Base-by-base conservation (phyloP, 2,888 invertebrate genomes). In the Eutolmus rufibarbis region DNA sequence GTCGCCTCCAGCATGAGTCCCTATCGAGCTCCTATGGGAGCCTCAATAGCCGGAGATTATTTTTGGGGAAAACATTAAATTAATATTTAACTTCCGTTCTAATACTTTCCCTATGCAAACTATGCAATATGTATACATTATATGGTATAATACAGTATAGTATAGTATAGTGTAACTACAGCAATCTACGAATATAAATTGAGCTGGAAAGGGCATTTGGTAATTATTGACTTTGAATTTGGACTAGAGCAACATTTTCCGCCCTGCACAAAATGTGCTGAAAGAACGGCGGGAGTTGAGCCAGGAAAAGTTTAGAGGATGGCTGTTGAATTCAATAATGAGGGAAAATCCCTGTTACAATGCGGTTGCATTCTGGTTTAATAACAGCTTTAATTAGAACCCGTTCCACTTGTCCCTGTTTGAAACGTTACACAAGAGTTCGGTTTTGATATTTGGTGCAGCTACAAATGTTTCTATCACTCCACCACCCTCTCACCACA, bases 51-150 rank as follows among this genome's bases (percentile, higher is more conserved):
- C 40, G 46, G 78, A 43, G 37, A 78, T 78, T 78, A 78, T 40
- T 78, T 78, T 78, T 43, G 46, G 78, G 23, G 19, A 78, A 78
- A 43, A 43, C 43, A 23, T 40, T 66, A 40, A 40, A 78, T 78
- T 78, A 78, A 78, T 78, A 78, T 43, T 78, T 78, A 43, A 78
- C 78, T 78, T 40, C 40, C 19, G n/a, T 78, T 19, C n/a, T 34
- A 78, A 78, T 78, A 46, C 37, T 78, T 43, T 43, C 23, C 43
- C 23, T 28, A 43, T 66, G 8, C 66, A 9, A 7, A 40, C 28
- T 46, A 4, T 46, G 3, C 14, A 16, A 46, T 14, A 46, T 12
- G 14, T 43, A 8, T 46, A 14, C 43, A 46, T 12, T 12, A 46
- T 46, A 46, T 16, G 12, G 40, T 40, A 40, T 12, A 40, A 12